phyloP scores from a whole-genome alignment of 2,888 invertebrate genomes.

The Calliphora vomitoria region DNA sequence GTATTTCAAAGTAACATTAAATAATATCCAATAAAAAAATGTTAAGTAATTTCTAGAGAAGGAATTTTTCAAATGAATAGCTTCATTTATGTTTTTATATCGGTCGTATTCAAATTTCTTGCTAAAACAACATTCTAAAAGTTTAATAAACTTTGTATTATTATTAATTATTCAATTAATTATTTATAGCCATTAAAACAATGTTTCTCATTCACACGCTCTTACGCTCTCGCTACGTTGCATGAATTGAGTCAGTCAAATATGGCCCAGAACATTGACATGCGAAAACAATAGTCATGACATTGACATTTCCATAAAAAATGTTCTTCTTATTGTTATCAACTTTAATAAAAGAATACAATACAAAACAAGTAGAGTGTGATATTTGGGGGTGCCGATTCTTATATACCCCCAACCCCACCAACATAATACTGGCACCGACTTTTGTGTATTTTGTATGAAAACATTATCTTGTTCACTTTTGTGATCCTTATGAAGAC shows the following conservation, averaged over 20 bases:
- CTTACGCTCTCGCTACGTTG: not conserved
- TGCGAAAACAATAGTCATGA: conserved; percentile 16
- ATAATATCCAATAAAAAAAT: not conserved
- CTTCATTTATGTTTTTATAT: not conserved
- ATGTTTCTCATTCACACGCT: not conserved
- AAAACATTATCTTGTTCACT: no score
- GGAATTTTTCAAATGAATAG: no score
- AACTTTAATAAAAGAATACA: no score
- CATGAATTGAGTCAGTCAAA: not conserved
- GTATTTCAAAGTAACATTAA: not conserved
- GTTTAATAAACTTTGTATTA: conserved; percentile 51
- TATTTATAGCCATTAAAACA: conserved; percentile 25
- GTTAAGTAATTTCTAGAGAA: no score
- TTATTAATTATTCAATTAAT: conserved; percentile 16
- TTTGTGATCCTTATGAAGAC: no score
- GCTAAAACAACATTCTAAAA: conserved; percentile 10
- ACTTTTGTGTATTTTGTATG: no score
- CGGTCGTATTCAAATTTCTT: not conserved
- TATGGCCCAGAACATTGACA: conserved; percentile 20
- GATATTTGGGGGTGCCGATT: no score
- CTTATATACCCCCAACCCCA: no score
- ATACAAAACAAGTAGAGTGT: no score
- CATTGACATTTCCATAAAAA: conserved; percentile 46
- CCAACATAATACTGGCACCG: no score
- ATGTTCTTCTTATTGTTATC: not conserved